Percentiles rank a stretch among this genome's conserved stretches.
These are phyloP conservation scores for Sus cebifrons DNA, from an alignment of 2,797 vertebrate genomes.

Conservation along the genomic window DNA sequence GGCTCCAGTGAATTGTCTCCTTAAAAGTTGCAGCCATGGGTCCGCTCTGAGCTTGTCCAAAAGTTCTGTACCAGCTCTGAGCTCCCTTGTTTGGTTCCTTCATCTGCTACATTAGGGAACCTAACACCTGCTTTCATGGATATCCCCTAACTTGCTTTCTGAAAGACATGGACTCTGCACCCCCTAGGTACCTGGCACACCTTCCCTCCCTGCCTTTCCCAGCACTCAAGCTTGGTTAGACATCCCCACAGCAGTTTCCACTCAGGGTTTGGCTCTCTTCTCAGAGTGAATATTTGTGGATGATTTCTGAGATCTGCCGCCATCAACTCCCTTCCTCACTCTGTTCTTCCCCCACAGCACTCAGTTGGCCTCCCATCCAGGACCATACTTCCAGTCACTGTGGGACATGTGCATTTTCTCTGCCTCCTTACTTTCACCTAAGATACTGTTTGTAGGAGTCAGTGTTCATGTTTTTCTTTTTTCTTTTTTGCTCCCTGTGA, in stretches of 20 bases:
- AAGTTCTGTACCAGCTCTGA: not conserved
- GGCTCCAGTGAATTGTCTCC: not conserved
- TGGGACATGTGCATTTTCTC: not conserved
- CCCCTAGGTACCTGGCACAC: not conserved
- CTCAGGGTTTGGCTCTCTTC: not conserved
- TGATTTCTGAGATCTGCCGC: not conserved
- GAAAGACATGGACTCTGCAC: not conserved
- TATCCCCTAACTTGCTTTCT: constrained; percentile 38
- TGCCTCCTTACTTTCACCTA: not conserved
- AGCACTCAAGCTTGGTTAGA: not conserved
- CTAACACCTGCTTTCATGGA: not conserved
- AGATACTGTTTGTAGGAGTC: not conserved
- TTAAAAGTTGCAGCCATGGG: not conserved
- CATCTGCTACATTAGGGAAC: not conserved
- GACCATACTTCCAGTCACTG: not conserved
- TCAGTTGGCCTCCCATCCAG: not conserved
- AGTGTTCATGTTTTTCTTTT: constrained; percentile 12
- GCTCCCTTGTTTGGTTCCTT: not conserved
- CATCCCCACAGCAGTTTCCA: not conserved
- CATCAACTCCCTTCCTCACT: not conserved
- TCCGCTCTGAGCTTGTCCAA: not conserved
- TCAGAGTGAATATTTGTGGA: not conserved
- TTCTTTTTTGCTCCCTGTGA: not conserved
- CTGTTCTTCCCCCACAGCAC: not conserved
- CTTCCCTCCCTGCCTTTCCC: not conserved